These are phyloP conservation scores for Hipparchia semele DNA, from an alignment of 2,888 invertebrate species.

Conservation along the genomic window DNA sequence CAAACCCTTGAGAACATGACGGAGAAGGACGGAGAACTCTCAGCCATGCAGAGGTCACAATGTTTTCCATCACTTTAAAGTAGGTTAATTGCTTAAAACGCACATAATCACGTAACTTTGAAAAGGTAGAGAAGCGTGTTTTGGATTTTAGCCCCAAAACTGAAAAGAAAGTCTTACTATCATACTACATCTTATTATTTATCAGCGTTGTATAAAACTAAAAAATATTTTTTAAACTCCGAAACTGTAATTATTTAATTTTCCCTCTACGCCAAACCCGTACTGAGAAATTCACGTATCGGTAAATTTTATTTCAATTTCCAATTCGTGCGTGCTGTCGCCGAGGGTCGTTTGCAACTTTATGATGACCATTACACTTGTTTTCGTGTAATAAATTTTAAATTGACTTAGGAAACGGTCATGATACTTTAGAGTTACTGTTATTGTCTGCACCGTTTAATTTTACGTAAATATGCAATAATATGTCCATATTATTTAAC, in stretches of 20 bases:
- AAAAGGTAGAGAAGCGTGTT: no score
- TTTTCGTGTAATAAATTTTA: constrained; percentile 46
- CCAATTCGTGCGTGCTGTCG: constrained; percentile 53
- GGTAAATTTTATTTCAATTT: constrained; percentile 62
- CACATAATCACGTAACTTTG: no score
- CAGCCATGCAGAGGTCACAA: no score
- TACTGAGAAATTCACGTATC: constrained; percentile 51
- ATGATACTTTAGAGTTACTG: constrained; percentile 36
- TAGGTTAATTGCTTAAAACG: no score
- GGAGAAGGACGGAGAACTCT: no score
- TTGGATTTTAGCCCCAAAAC: no score
- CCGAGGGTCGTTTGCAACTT: constrained; percentile 44
- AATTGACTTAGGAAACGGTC: constrained; percentile 44
- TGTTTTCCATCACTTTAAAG: no score
- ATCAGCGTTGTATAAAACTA: no score
- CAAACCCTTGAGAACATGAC: no score
- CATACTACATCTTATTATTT: no score
- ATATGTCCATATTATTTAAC: background rate
- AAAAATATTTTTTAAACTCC: background rate
- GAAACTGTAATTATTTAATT: background rate
- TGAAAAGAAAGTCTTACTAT: no score
- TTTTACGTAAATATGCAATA: constrained; percentile 31
- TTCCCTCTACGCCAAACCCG: background rate
- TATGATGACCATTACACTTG: constrained; percentile 46
- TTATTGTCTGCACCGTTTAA: constrained; percentile 32